phyloP scores from a whole-genome alignment of 2,888 invertebrate genomes.

The Hololepta plana region DNA sequence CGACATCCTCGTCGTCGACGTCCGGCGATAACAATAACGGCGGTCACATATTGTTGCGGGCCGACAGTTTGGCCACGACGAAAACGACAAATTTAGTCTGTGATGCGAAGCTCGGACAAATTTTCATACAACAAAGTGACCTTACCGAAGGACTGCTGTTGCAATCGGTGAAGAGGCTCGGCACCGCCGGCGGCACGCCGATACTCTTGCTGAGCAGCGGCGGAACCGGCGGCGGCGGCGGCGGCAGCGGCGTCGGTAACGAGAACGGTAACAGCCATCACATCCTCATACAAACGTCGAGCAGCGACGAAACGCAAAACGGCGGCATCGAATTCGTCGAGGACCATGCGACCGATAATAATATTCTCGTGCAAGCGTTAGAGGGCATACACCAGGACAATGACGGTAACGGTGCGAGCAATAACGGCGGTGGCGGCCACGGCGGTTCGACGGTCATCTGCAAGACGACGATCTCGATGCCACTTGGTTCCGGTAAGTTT shows the following conservation, averaged over 20 bases:
- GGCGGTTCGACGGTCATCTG: too few species aligned
- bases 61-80: conserved; percentile 15
- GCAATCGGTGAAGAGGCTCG: conserved; percentile 24
- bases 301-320: conserved; percentile 14
- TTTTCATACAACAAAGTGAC: conserved; percentile 23
- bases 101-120: conserved; percentile 19
- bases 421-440: conserved; percentile 15
- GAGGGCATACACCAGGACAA: conserved; percentile 18
- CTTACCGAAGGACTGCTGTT: conserved; percentile 22
- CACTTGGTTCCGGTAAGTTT: conserved; percentile 23
- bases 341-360: conserved; percentile 12
- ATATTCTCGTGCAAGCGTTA: conserved; percentile 19
- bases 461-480: conserved; percentile 18
- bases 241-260: conserved; percentile 19
- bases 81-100: conserved; percentile 17
- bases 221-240: conserved; percentile 20
- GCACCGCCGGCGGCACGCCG: conserved; percentile 20
- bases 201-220: conserved; percentile 23
- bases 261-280: too few species aligned
- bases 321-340: conserved; percentile 11
- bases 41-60: conserved; percentile 22
- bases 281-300: conserved; percentile 22
- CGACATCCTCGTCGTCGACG: too few species aligned
- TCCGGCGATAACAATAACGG: too few species aligned
- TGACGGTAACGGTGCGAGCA: conserved; percentile 10